Evolutionary conservation across 2,113 vertebrate species (phyloP), one percentile per base, ranked within the genome.

Genomic region (Gallinago jamesoni): DNA sequence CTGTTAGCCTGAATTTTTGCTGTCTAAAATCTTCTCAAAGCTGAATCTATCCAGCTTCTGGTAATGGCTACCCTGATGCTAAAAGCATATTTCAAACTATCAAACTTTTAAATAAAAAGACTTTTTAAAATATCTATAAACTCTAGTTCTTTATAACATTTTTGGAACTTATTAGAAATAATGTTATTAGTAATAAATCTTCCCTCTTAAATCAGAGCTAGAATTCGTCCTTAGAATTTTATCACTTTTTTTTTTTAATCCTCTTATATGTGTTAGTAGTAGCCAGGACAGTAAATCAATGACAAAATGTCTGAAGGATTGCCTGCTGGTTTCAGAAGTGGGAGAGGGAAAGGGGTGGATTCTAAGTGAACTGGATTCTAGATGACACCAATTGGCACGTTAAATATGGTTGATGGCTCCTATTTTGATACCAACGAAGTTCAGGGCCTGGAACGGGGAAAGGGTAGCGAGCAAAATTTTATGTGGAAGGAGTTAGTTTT

Each of bases 121-220:
- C 24, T 55, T 85, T 50, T 85, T 90, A 53, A 63, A 80, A 81
- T 66, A 72, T 19, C 28, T 63, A 88, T 59, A 80, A 88, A 57
- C 88, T 21, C 30, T 22, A 63, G 56, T 69, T 88, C 63, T 88
- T 62, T 72, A 7, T 69, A 90, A 47, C 30, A 45, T 50, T 94
- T 94, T 84, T 87, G 57, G 20, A 91, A 84, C 35, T 56, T 67
- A 22, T 1, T 94, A 87, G 12, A 75, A 93, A 68, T 92, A 90
- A 95, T 89, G 70, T 55, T 87, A 90, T 74, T 95, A 86, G 31
- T 77, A 83, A 55, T 94, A 83, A 93, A 78, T 87, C 43, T 88
- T 92, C 39, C 22, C 7, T 76, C 79, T 92, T 70, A 64, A 79
- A 33, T 81, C 70, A 57, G 27, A 89, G 33, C 78, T 81, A 91